Conservation (phyloP, 2,888 invertebrate genomes). For the Tenthredo notha region DNA sequence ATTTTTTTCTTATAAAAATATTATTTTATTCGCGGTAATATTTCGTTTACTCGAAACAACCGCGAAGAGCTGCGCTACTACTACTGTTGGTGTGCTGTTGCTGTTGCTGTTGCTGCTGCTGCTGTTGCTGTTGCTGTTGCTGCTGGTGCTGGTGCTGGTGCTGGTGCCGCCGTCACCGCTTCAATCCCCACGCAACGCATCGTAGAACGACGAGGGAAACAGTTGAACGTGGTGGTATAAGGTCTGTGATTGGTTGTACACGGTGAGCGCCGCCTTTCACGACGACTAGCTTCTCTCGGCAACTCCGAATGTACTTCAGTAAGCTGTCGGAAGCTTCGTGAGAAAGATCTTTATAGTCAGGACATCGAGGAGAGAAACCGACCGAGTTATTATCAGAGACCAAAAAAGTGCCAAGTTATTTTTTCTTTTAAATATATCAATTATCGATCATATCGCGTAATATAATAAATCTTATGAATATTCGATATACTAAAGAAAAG, state of each 20-base stretch:
- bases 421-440: neutral
- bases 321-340: constrained; percentile 72
- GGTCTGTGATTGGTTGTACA: constrained; percentile 8
- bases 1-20: neutral
- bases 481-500: constrained; percentile 12
- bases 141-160: too few species aligned
- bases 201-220: constrained; percentile 11
- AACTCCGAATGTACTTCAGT: constrained; percentile 63
- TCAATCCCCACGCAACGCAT: neutral
- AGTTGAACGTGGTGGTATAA: constrained; percentile 11
- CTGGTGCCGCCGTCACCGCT: neutral
- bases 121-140: neutral
- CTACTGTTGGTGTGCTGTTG: too few species aligned
- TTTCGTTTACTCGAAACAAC: constrained; percentile 4
- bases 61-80: neutral
- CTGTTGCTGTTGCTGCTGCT: neutral
- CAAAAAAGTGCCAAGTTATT: constrained; percentile 64
- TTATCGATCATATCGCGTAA: neutral
- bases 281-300: constrained; percentile 52
- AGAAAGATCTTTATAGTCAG: constrained; percentile 61
- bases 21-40: constrained; percentile 2
- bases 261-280: constrained; percentile 46
- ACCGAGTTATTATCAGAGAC: constrained; percentile 57
- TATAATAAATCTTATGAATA: constrained; percentile 21
- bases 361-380: neutral